A percentile compares a stretch with the other conserved stretches of the same genome.
Conservation (phyloP, 2,797 vertebrate genomes). For the Decapterus maruadsi region DNA sequence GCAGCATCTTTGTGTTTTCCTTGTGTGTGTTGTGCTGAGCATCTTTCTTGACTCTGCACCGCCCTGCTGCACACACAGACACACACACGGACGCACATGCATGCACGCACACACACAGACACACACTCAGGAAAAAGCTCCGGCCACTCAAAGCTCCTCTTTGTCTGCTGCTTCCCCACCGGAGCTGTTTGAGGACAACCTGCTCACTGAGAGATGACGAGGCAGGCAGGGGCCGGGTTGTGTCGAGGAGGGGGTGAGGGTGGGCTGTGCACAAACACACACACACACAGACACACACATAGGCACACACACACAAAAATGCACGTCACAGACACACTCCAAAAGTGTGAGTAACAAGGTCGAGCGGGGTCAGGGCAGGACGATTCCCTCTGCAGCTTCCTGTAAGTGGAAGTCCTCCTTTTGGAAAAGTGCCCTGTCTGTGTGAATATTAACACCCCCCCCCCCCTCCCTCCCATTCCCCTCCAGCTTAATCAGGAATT, state of each 20-base stretch:
- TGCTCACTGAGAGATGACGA: slow-evolving; percentile 47
- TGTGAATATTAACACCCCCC: slow-evolving; percentile 64
- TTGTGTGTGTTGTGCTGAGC: slow-evolving; percentile 1
- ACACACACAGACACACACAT: slow-evolving; percentile 58
- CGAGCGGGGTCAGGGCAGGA: slow-evolving; percentile 43
- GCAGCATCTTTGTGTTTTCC: slow-evolving; percentile 40
- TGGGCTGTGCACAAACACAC: slow-evolving; percentile 32
- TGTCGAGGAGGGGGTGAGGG: slow-evolving; percentile 8
- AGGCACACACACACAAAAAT: too few relatives aligned
- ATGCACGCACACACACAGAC: neutral
- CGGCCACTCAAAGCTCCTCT: slow-evolving; percentile 52
- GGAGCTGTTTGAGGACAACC: slow-evolving; percentile 39
- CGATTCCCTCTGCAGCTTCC: slow-evolving; percentile 22
- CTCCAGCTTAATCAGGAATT: slow-evolving; percentile 36
- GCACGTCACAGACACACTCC: slow-evolving; percentile 64
- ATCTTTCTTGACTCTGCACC: slow-evolving; percentile 9
- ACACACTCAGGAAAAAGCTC: neutral
- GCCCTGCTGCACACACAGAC: slow-evolving; percentile 8
- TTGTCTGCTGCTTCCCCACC: slow-evolving; percentile 44
- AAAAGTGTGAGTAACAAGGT: slow-evolving; percentile 59
- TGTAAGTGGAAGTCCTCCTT: slow-evolving; percentile 10
- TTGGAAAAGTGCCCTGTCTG: slow-evolving; percentile 67
- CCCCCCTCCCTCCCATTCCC: too few relatives aligned
- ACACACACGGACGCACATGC: too few relatives aligned
- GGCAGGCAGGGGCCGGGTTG: slow-evolving; percentile 34